Evolutionary conservation across 37 sponge, comb jelly and placozoan genomes (phyloP).

Genomic region (Agelas oroides): DNA sequence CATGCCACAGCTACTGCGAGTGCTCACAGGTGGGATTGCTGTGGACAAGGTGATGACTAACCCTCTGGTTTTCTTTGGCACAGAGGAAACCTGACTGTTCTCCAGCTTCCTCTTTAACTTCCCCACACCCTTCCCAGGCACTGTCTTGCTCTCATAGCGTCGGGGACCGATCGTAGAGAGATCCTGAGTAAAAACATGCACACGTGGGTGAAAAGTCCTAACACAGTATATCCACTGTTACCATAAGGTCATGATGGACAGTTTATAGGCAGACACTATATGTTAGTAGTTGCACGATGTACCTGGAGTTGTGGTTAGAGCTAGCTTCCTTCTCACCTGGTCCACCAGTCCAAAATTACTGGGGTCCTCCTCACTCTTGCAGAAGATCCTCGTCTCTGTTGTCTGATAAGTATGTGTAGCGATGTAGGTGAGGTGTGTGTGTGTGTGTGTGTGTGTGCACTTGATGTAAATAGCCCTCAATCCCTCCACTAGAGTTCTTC

Average conservation of each 20-base stretch:
- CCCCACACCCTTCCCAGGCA: conserved; percentile 41
- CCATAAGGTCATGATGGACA: no score
- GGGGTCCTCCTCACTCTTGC: conserved; percentile 23
- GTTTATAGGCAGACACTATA: no score
- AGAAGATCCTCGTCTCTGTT: conserved; percentile 65
- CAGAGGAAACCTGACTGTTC: not conserved
- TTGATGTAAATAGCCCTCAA: no score
- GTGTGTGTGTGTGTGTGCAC: not conserved
- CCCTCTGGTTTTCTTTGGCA: conserved; percentile 68
- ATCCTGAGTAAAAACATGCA: conserved; percentile 48
- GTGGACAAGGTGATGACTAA: no score
- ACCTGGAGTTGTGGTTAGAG: no score
- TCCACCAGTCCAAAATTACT: conserved; percentile 62
- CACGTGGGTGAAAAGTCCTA: no score
- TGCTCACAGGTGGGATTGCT: no score
- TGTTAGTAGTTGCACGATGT: no score
- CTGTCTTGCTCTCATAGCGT: conserved; percentile 80
- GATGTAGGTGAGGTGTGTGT: not conserved
- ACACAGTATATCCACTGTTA: no score
- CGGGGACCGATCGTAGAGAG: conserved; percentile 78
- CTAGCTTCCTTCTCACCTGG: conserved; percentile 19
- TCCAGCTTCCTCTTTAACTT: conserved; percentile 60
- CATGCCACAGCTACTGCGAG: no score
- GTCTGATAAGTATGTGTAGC: conserved; percentile 24
- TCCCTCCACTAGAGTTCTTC: no score